Evolutionary conservation across 2,113 vertebrate genomes (phyloP).

Genomic region (Rhynchomys soricoides): DNA sequence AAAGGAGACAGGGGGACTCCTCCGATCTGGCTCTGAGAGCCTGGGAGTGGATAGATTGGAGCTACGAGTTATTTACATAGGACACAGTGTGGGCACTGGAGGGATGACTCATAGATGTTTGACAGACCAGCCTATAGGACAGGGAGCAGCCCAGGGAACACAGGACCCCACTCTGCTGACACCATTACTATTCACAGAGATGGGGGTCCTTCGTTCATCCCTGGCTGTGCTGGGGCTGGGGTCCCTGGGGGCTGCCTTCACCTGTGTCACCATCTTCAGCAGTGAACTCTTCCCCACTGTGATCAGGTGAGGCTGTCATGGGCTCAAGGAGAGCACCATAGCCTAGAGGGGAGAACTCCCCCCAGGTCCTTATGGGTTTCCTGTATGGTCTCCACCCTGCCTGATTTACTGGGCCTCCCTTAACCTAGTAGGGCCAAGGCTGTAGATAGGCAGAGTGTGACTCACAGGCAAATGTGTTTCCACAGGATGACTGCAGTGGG

Average conservation of each 20-base stretch:
- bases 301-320: slow-evolving; percentile 79
- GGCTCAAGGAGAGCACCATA: background rate
- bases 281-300: slow-evolving; percentile 85
- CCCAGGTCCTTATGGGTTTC: rapidly evolving
- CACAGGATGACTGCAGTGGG: slow-evolving; percentile 63
- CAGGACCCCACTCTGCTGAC: background rate
- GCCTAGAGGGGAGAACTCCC: background rate
- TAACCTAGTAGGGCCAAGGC: background rate
- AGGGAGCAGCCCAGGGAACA: no score
- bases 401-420: background rate
- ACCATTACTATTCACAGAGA: slow-evolving; percentile 80
- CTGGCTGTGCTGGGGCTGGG: slow-evolving; percentile 90
- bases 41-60: background rate
- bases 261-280: slow-evolving; percentile 82
- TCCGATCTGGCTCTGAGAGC: background rate
- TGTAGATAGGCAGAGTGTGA: rapidly evolving
- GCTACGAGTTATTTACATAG: background rate
- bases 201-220: slow-evolving; percentile 83
- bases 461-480: background rate
- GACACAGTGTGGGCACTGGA: background rate
- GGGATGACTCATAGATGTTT: background rate
- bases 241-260: slow-evolving; percentile 88
- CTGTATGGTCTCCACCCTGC: background rate
- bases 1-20: background rate
- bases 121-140: background rate